Base-by-base conservation (phyloP, 2,888 invertebrate species). In the Caenorhabditis sp. region DNA sequence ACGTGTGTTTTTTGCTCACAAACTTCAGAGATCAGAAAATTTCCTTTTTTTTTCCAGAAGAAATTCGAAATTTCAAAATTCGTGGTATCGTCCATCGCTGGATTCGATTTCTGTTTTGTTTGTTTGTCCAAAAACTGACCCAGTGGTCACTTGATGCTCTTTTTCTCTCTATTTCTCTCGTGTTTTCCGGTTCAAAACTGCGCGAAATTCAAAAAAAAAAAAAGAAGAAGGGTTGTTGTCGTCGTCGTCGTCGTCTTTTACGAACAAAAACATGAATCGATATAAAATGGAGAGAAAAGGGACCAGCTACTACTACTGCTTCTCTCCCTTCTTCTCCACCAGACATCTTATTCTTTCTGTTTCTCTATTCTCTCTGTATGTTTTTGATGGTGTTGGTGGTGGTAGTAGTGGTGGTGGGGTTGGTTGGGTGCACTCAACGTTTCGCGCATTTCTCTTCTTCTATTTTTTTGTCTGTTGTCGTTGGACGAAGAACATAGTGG, bases 101-200 rank as follows among this genome's bases (percentile, higher is more conserved):
- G 31, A 31, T 31, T 31, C 31, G 31, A 31, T 31, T 31, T 31
- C 5, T 31, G 4, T 43, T 3, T 43, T 43, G 43, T 10, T 43
- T 43, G 43, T 10, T 12, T 43, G 43, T 6, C 31, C 31, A 31
- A 31, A 4, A 31, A 31, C 31, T 31, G 10, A 31, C 31, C 31
- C 31, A 43, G 36, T 54, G 62, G 65, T 66, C 65, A 66, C 59
- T 66, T 17, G 50, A 54, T 57, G 62, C 36, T 58, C 43, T 19
- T 21, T n/a, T 58, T 37, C 37, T 10, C 43, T 55, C 23, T 2
- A 53, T 53, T 23, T 24, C 54, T 54, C 55, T 36, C 12, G 4
- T 31, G 37, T 37, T 23, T 31, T 23, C 24, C 43, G n/a, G 14
- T 43, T 58, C 19, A 17, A 58, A n/a, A 43, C 10, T 17, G 43